Percentiles rank a stretch among this genome's conserved stretches.
phyloP scores from a whole-genome alignment of 2,888 invertebrate genomes.

The Eumerus sabulonum region DNA sequence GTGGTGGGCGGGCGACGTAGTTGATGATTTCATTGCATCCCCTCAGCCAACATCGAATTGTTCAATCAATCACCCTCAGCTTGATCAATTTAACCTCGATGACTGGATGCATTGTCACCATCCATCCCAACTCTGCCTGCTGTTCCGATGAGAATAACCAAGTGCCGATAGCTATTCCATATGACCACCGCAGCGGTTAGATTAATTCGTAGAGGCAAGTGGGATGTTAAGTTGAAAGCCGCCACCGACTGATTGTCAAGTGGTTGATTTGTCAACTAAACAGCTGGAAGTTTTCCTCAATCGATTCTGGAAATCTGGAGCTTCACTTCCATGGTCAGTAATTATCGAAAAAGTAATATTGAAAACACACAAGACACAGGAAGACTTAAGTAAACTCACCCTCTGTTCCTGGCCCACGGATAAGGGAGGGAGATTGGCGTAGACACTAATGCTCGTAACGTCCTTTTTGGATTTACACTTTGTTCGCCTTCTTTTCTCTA shows the following conservation, averaged over 20 bases:
- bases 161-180: slow-evolving; percentile 4
- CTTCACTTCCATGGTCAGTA: slow-evolving; percentile 27
- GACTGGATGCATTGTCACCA: slow-evolving; percentile 13
- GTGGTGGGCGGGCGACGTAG: background rate
- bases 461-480: slow-evolving; percentile 35
- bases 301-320: slow-evolving; percentile 53
- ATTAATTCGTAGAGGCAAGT: slow-evolving; percentile 45
- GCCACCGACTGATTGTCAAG: slow-evolving; percentile 52
- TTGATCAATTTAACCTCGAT: background rate
- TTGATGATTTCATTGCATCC: slow-evolving; percentile 62
- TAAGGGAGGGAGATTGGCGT: background rate
- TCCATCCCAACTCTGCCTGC: background rate
- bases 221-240: slow-evolving; percentile 42
- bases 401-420: slow-evolving; percentile 48
- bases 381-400: slow-evolving; percentile 39
- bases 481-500: slow-evolving; percentile 7
- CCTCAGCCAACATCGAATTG: slow-evolving; percentile 1
- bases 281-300: slow-evolving; percentile 66
- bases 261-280: slow-evolving; percentile 56
- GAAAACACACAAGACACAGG: slow-evolving; percentile 11
- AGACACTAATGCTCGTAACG: slow-evolving; percentile 11
- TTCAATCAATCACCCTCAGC: slow-evolving; percentile 4
- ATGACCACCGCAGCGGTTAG: slow-evolving; percentile 14
- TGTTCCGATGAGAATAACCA: slow-evolving; percentile 30
- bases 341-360: slow-evolving; percentile 9